Conservation (phyloP, 2,888 invertebrate species). For the Agrochola litura region DNA sequence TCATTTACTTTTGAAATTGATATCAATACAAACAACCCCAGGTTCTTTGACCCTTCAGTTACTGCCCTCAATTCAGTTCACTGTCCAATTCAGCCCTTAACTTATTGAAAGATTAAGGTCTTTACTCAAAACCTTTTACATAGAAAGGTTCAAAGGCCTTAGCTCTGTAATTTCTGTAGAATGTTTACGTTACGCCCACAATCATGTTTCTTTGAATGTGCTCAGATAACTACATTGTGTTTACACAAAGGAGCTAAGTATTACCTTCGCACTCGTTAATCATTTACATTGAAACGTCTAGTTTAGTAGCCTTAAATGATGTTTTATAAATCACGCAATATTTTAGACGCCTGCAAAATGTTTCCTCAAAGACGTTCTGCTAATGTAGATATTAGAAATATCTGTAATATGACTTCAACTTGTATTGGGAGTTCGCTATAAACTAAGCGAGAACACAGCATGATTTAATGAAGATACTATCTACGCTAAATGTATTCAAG, state of each 20-base stretch:
- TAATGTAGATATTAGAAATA: background rate
- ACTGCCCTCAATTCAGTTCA: constrained; percentile 42
- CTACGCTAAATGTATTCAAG: constrained; percentile 28
- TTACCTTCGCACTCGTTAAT: constrained; percentile 38
- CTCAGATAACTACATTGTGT: constrained; percentile 22
- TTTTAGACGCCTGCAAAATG: background rate
- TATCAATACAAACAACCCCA: constrained; percentile 18
- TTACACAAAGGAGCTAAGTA: constrained; percentile 42
- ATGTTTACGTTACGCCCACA: constrained; percentile 18
- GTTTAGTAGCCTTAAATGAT: background rate
- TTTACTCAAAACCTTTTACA: constrained; percentile 29
- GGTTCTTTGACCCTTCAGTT: constrained; percentile 52
- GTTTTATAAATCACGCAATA: constrained; percentile 20
- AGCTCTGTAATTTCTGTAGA: constrained; percentile 16
- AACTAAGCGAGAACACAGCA: constrained; percentile 18
- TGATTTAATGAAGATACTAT: constrained; percentile 35
- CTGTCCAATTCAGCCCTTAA: constrained; percentile 44
- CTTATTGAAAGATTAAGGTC: constrained; percentile 42
- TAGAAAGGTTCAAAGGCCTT: constrained; percentile 54
- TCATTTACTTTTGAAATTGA: constrained; percentile 21
- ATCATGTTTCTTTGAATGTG: constrained; percentile 23
- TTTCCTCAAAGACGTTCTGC: constrained; percentile 1
- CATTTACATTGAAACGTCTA: constrained; percentile 34
- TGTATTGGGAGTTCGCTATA: background rate
- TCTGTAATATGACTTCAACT: background rate